Base-by-base conservation (phyloP, 2,797 vertebrate genomes). In the Sebastes elongatus region DNA sequence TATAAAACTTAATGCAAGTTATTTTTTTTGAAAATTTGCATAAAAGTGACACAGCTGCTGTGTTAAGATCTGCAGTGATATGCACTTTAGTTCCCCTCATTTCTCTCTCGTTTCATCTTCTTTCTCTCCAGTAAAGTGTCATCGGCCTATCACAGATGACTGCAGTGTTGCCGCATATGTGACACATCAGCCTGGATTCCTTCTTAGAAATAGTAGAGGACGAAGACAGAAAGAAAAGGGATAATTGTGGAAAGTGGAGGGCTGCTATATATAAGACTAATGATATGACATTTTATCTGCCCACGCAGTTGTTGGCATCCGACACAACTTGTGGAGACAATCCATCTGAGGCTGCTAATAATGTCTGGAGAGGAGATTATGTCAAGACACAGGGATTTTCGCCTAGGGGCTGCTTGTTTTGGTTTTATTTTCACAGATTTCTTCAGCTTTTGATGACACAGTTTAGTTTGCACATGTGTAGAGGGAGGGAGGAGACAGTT, bases 231-330 rank as follows among this genome's bases (percentile, higher is more conserved):
- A 18, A 56, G n/a, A 63, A 76, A 56, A n/a, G 13, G 66, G 18
- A 59, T 59, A 46, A 71, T 63, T 62, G 71, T 28, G 57, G 33
- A 70, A 55, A 66, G 53, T 59, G 38, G 78, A 71, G 32, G 74
- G 74, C 72, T 28, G 70, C 63, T 32, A 3, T 52, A 33, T 20
- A 49, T 49, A 49, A 32, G 35, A 84, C 73, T 80, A 81, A 84
- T 83, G 69, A 82, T 52, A 53, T 57, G 82, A 80, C 67, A 71
- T 76, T 79, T 83, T 78, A 79, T 82, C 79, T 67, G 79, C 84
- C 79, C 80, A 80, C 78, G 62, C 82, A 62, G 74, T 68, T 66
- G 78, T 23, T 74, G 72, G 33, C 68, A 65, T 74, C 73, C 60
- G 73, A 79, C 72, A 82, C 67, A 66, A 67, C 52, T 63, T 64